Evolutionary conservation across 2,888 invertebrate genomes (phyloP).

Genomic region (Apamea crenata): DNA sequence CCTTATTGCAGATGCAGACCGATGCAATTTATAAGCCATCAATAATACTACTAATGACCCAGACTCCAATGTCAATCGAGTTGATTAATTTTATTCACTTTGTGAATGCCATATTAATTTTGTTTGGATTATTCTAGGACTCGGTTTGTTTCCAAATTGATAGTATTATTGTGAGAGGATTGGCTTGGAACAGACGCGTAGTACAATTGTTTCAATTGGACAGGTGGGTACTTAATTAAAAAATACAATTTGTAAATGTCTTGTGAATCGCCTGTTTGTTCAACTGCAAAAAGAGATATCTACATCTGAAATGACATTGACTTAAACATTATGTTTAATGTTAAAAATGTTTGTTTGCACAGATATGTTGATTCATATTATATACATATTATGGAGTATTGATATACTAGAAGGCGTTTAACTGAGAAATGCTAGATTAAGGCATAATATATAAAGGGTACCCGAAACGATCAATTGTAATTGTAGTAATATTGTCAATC

Average conservation of each 20-base stretch:
- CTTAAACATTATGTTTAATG: neutral
- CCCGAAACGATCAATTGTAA: too few species aligned
- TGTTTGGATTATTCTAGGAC: slow-evolving; percentile 43
- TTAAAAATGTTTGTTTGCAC: neutral
- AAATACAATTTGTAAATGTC: slow-evolving; percentile 19
- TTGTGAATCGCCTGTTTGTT: neutral
- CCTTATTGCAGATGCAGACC: slow-evolving; percentile 37
- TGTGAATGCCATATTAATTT: slow-evolving; percentile 62
- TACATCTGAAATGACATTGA: neutral
- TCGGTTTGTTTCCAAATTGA: slow-evolving; percentile 21
- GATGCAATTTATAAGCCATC: slow-evolving; percentile 75
- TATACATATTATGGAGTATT: too few species aligned
- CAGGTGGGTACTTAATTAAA: neutral
- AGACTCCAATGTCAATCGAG: slow-evolving; percentile 61
- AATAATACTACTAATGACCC: slow-evolving; percentile 73
- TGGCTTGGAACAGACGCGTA: neutral
- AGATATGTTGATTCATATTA: neutral
- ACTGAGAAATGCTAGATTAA: neutral
- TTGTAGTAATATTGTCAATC: too few species aligned
- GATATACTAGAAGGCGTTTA: neutral
- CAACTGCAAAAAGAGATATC: neutral
- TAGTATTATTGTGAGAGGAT: slow-evolving; percentile 26
- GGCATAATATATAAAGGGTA: too few species aligned
- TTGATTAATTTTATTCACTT: slow-evolving; percentile 65
- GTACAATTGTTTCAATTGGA: slow-evolving; percentile 1